Conservation (phyloP, 1,140 invertebrate species). For the Eupristina koningsbergeri region DNA sequence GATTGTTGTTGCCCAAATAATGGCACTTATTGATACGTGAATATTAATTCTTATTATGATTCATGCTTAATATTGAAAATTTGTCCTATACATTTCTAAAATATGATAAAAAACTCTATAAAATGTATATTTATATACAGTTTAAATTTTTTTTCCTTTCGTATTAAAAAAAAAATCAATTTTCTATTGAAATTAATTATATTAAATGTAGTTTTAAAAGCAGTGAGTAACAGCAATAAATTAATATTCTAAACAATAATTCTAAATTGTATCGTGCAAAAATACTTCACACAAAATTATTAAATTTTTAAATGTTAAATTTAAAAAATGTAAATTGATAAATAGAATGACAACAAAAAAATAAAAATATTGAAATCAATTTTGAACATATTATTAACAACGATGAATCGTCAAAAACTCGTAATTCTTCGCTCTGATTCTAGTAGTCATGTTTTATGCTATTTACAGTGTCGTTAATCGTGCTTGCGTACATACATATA, state of each 20-base stretch:
- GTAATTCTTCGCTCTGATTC: constrained; percentile 12
- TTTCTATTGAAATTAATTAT: too few relatives aligned
- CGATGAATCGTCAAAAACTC: constrained; percentile 2
- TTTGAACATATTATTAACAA: not conserved
- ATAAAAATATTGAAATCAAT: not conserved
- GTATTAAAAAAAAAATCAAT: too few relatives aligned
- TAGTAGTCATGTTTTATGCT: constrained; percentile 23
- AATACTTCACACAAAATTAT: too few relatives aligned
- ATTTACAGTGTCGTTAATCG: constrained; percentile 35
- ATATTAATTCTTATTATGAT: too few relatives aligned
- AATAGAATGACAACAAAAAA: not conserved
- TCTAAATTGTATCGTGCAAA: too few relatives aligned
- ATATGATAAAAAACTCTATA: too few relatives aligned
- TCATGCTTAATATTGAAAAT: too few relatives aligned
- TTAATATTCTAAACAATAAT: not conserved
- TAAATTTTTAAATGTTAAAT: not conserved
- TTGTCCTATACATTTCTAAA: too few relatives aligned
- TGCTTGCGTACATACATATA: constrained; percentile 32
- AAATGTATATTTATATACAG: too few relatives aligned
- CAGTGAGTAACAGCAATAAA: not conserved
- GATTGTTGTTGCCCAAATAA: too few relatives aligned
- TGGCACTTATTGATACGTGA: too few relatives aligned
- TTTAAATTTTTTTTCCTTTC: too few relatives aligned
- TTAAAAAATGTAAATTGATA: not conserved
- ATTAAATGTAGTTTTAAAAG: not conserved